Conservation (phyloP, 2,888 invertebrate species). For the Lapara coniferarum region DNA sequence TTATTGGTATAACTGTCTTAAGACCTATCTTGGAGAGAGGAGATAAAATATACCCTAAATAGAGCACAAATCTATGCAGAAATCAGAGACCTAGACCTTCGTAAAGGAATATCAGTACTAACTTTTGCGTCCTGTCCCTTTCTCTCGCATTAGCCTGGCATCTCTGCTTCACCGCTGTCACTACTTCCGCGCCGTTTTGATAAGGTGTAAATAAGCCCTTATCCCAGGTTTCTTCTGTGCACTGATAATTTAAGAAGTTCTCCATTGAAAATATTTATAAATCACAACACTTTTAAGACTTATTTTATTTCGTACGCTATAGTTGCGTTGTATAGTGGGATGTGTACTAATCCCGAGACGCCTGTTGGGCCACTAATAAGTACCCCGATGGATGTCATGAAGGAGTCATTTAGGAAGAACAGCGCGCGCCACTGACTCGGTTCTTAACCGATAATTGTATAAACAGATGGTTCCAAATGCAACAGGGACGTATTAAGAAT, state of each 20-base stretch:
- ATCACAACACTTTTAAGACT: neutral
- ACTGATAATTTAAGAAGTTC: constrained; percentile 64
- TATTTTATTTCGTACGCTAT: neutral
- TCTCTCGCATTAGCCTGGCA: constrained; percentile 93
- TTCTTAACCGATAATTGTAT: constrained; percentile 81
- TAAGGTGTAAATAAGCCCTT: constrained; percentile 57
- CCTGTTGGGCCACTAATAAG: constrained; percentile 67
- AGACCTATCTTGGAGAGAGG: neutral
- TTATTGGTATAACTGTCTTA: no score
- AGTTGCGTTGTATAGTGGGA: constrained; percentile 47
- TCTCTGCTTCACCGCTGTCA: constrained; percentile 83
- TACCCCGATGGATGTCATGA: constrained; percentile 74
- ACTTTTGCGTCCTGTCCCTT: constrained; percentile 93
- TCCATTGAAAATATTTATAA: constrained; percentile 53
- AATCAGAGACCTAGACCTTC: neutral
- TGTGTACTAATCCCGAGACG: constrained; percentile 67
- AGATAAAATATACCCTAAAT: neutral
- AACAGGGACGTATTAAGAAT: constrained; percentile 54
- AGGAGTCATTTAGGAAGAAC: constrained; percentile 82
- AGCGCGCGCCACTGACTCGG: constrained; percentile 78
- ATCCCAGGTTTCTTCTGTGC: constrained; percentile 66
- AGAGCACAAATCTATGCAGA: neutral
- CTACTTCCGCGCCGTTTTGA: constrained; percentile 54
- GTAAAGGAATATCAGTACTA: constrained; percentile 57
- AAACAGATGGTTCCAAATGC: constrained; percentile 77